Evolutionary conservation across 2,113 vertebrate species (phyloP), one percentile per base, ranked within the genome.

Genomic region (Otocyon megalotis): DNA sequence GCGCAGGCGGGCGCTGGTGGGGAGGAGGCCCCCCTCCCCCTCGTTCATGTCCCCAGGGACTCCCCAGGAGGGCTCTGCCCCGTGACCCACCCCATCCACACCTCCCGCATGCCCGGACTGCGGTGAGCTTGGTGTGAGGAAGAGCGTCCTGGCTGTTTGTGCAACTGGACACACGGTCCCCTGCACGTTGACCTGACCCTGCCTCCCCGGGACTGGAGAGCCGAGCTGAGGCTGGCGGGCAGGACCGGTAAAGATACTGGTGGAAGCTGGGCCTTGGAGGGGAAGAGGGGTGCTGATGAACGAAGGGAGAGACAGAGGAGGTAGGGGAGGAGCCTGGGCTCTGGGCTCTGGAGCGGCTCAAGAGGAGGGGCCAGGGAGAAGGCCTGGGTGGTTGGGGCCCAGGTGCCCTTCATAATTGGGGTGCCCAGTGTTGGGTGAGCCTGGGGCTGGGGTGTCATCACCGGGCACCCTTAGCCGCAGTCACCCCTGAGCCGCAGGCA

Each of bases 171-270:
- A 2, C 65, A 30, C 0, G 0, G 17, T 37, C 7, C n/a, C 65
- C 72, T 0, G 0, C 0, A 0, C 0, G 37, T 9, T 30, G 22
- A 37, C 28, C 53, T 17, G 72, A 43, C 35, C 16, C 19, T 0
- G 0, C 5, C 3, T 30, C 35, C 1, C 0, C 1, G 9, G 4
- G 17, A 20, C 77, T 35, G 26, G 43, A 80, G 35, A 9, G 32
- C 62, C 5, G 5, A 5, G 22, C 72, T 20, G 67, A 14, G 72
- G 17, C 5, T 37, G 30, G 12, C 16, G 11, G 2, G n/a, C 11
- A 4, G 74, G 22, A 16, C n/a, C 37, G n/a, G 50, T 35, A 22
- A 35, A 53, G 12, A 26, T 8, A 1, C 22, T n/a, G 30, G 32
- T 5, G 53, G 48, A 86, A 35, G 48, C 5, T 58, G 53, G 67